Percentiles rank a stretch among this genome's conserved stretches.
These are phyloP conservation scores for Heliconius hermathena DNA, from an alignment of 1,140 invertebrate species.

Conservation along the genomic window DNA sequence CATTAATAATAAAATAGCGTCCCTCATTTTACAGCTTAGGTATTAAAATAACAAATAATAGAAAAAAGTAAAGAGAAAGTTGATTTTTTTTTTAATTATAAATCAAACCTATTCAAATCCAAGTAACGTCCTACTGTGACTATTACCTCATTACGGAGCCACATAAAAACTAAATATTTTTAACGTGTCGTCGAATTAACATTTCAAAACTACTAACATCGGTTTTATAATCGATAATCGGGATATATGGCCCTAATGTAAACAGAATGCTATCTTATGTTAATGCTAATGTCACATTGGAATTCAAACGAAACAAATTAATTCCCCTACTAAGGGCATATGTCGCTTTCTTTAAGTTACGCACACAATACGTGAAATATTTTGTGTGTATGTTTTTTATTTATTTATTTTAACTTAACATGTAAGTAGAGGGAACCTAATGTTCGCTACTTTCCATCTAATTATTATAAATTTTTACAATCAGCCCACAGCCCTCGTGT, in stretches of 20 bases:
- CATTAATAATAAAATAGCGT: neutral
- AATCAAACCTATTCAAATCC: slow-evolving; percentile 34
- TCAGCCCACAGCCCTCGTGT: too few relatives aligned
- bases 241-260: slow-evolving; percentile 41
- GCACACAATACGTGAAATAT: neutral
- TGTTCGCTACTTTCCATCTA: too few relatives aligned
- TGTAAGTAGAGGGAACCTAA: too few relatives aligned
- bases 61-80: neutral
- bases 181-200: slow-evolving; percentile 32
- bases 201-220: slow-evolving; percentile 29
- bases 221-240: slow-evolving; percentile 44
- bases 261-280: slow-evolving; percentile 47
- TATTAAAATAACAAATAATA: neutral
- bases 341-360: slow-evolving; percentile 51
- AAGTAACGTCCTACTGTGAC: slow-evolving; percentile 35
- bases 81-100: slow-evolving; percentile 23
- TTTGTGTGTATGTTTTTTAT: neutral
- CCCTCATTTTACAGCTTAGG: neutral
- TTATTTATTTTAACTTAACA: neutral
- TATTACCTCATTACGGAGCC: slow-evolving; percentile 38
- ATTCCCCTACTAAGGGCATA: slow-evolving; percentile 39
- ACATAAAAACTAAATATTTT: slow-evolving; percentile 38
- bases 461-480: too few relatives aligned
- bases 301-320: slow-evolving; percentile 50
- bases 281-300: slow-evolving; percentile 53